A percentile compares a stretch with the other conserved stretches of the same genome.
These are phyloP conservation scores for Toxonevra muliebris DNA, from an alignment of 2,888 invertebrate genomes.

Conservation along the genomic window DNA sequence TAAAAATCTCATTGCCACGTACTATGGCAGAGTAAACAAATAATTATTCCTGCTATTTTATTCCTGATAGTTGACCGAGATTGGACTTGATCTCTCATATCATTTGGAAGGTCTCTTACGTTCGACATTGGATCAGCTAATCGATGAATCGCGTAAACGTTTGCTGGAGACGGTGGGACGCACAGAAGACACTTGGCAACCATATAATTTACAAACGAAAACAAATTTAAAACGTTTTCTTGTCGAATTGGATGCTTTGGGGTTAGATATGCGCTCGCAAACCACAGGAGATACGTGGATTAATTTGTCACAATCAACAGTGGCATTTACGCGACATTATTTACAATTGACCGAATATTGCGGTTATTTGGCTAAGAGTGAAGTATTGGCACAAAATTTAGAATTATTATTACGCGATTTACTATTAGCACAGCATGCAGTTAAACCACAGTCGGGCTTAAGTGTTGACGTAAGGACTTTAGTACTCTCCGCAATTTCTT, in stretches of 20 bases:
- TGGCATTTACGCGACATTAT: conserved; percentile 62
- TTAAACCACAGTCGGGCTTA: conserved; percentile 58
- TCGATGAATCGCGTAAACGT: conserved; percentile 62
- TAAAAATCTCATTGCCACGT: too few relatives aligned
- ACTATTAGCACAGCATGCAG: conserved; percentile 59
- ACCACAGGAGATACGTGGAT: conserved; percentile 65
- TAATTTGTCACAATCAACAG: conserved; percentile 62
- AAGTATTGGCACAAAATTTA: conserved; percentile 55
- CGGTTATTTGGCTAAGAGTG: conserved; percentile 61
- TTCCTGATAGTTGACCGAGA: conserved; percentile 66
- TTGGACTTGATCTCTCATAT: conserved; percentile 91
- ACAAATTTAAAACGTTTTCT: conserved; percentile 60
- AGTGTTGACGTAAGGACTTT: conserved; percentile 59
- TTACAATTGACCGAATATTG: conserved; percentile 62
- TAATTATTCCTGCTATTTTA: conserved; percentile 7
- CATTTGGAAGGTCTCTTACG: conserved; percentile 88
- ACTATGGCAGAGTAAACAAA: too few relatives aligned
- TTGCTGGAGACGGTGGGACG: conserved; percentile 62
- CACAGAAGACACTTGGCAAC: conserved; percentile 64
- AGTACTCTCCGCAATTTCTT: conserved; percentile 1
- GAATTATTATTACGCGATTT: conserved; percentile 60
- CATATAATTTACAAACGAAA: conserved; percentile 64
- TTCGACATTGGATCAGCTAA: conserved; percentile 68
- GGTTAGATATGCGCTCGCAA: conserved; percentile 61
- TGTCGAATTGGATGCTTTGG: conserved; percentile 59